Evolutionary conservation across 2,113 vertebrate species (phyloP).

Genomic region (Chlorodrepanis virens): DNA sequence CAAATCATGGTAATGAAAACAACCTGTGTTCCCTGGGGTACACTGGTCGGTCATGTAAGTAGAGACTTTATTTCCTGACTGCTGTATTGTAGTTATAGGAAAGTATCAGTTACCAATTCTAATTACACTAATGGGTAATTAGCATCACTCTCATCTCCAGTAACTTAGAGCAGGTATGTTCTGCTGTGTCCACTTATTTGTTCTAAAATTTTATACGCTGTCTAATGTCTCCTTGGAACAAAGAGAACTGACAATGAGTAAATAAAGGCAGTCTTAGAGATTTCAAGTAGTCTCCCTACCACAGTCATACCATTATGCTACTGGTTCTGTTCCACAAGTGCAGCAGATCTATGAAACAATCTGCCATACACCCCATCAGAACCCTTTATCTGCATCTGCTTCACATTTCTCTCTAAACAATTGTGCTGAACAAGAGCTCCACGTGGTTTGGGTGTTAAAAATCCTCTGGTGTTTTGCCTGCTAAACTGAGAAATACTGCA

Average conservation of each 20-base stretch:
- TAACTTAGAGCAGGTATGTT: neutral
- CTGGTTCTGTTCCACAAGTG: neutral
- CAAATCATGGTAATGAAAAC: neutral
- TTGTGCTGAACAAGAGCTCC: neutral
- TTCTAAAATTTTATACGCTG: conserved; percentile 34
- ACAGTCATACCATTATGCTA: neutral
- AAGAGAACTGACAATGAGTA: neutral
- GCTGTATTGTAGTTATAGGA: conserved; percentile 12
- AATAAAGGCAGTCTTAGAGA: neutral
- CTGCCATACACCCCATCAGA: neutral
- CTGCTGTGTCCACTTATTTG: neutral
- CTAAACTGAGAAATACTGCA: neutral
- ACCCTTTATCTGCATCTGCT: conserved; percentile 6
- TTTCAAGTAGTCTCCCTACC: neutral
- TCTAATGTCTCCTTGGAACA: neutral
- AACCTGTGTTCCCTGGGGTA: neutral
- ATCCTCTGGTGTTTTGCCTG: neutral
- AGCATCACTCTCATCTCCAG: conserved; percentile 9
- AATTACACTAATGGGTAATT: conserved; percentile 69
- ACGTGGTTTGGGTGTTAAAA: neutral
- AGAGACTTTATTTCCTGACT: conserved; percentile 49
- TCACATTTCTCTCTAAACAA: conserved; percentile 3
- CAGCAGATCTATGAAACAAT: neutral
- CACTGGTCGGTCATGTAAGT: conserved; percentile 7
- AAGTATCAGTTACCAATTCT: conserved; percentile 71